These are phyloP conservation scores for Tachyglossus aculeatus DNA, from an alignment of 2,797 vertebrate genomes.

Conservation along the genomic window DNA sequence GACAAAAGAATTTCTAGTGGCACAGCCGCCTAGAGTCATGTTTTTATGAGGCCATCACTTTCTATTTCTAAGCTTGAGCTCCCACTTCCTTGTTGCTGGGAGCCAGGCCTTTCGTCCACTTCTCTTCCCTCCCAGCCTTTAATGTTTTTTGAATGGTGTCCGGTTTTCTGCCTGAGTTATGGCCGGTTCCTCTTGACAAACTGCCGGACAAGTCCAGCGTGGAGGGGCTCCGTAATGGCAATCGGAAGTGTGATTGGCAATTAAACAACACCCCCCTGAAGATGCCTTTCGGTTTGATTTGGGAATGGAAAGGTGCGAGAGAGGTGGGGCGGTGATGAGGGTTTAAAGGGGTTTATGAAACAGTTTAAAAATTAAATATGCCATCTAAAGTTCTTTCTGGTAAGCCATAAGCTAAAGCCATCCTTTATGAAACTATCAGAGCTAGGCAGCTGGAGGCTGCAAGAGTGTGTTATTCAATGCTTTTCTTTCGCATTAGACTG, in stretches of 20 bases:
- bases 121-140: constrained; percentile 73
- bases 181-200: constrained; percentile 69
- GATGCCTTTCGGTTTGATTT: constrained; percentile 4
- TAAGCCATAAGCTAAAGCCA: neutral
- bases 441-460: neutral
- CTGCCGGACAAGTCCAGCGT: constrained; percentile 57
- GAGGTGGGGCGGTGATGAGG: constrained; percentile 4
- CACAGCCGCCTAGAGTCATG: constrained; percentile 78
- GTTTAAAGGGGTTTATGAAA: constrained; percentile 19
- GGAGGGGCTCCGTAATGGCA: neutral
- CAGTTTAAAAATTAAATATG: constrained; percentile 13
- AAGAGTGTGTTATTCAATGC: neutral
- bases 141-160: constrained; percentile 74
- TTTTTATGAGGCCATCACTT: constrained; percentile 88
- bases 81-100: constrained; percentile 76
- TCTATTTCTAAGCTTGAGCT: constrained; percentile 82
- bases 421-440: neutral
- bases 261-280: neutral
- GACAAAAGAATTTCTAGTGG: constrained; percentile 84
- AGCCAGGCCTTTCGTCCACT: constrained; percentile 78
- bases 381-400: constrained; percentile 19
- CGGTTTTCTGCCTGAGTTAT: constrained; percentile 71
- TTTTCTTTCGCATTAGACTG: constrained; percentile 2
- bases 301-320: neutral
- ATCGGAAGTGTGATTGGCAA: neutral